Base-by-base conservation (phyloP, 1,140 invertebrate species). In the Aphelinus certus region DNA sequence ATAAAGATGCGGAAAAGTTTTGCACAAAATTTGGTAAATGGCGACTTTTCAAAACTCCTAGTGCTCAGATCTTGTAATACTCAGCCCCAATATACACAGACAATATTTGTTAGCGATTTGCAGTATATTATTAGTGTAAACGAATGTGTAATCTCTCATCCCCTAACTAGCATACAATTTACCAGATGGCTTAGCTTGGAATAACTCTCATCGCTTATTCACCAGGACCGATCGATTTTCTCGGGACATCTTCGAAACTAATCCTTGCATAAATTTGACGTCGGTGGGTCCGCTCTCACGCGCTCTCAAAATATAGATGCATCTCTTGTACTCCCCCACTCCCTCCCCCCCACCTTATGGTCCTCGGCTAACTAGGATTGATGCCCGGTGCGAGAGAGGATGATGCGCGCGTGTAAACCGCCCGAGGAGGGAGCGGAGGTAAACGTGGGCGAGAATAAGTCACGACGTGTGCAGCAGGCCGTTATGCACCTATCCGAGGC, bases 391-490 rank as follows among this genome's bases (percentile, higher is more conserved):
- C 46, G 51, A 53, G 49, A 45, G 3, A 26, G 42, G 45, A 42
- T 7, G 47, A 68, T 69, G 26, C 56, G 56, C 71, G 56, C 55
- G 47, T 73, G 55, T 73, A 64, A n/a, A 73, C 56, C 63, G 71
- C 71, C 62, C 46, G 55, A 58, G 64, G 64, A 49, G 46, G 49
- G n/a, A 26, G 7, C 51, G 53, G 45, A 9, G 26, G 57, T 7
- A 26, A 68, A 75, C 73, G 73, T 75, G 73, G 73, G 73, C 66
- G 73, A 68, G 73, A 75, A 75, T 75, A 75, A 75, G 73, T 75
- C 73, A 75, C 66, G 73, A 75, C 45, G 53, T 46, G 51, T 63
- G 64, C 53, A 63, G 69, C 60, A 71, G 56, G 76, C 76, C 76
- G 77, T 77, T 76, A 79, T 78, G 76, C 72, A 73, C n/a, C 57